Conservation (phyloP, 2,888 invertebrate species). For the Nasonovia ribisnigri region DNA sequence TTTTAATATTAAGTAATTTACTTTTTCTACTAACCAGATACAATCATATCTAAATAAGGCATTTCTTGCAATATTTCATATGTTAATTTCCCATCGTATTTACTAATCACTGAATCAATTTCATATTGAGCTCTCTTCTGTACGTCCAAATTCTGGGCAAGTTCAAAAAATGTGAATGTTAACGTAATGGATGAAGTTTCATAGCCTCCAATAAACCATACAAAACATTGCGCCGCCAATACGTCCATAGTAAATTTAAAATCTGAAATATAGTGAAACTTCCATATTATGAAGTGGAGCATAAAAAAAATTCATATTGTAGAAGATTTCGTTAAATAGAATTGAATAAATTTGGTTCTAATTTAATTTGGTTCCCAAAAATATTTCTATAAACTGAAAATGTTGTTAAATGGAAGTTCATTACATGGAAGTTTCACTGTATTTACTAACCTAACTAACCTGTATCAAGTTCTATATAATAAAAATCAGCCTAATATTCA, state of each 20-base stretch:
- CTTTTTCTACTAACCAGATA: conserved; percentile 71
- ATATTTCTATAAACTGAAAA: too few relatives aligned
- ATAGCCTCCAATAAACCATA: conserved; percentile 74
- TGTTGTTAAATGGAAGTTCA: too few relatives aligned
- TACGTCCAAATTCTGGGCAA: conserved; percentile 73
- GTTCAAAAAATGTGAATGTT: conserved; percentile 74
- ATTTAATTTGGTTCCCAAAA: too few relatives aligned
- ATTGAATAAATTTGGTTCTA: too few relatives aligned
- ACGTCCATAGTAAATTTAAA: conserved; percentile 72
- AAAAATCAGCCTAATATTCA: background rate
- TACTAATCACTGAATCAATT: conserved; percentile 71
- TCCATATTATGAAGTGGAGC: too few relatives aligned
- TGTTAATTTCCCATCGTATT: conserved; percentile 71
- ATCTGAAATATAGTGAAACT: conserved; percentile 26
- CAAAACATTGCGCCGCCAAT: conserved; percentile 71
- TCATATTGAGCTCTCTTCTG: conserved; percentile 73
- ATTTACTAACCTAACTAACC: too few relatives aligned
- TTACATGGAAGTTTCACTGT: too few relatives aligned
- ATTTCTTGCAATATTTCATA: conserved; percentile 73
- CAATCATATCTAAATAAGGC: conserved; percentile 73
- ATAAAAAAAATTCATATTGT: too few relatives aligned
- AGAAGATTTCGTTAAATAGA: too few relatives aligned
- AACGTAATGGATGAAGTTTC: conserved; percentile 75
- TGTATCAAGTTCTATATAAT: background rate
- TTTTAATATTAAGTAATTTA: background rate